Base-by-base conservation (phyloP, 2,113 vertebrate species). In the Thalassarche chlororhynchos region DNA sequence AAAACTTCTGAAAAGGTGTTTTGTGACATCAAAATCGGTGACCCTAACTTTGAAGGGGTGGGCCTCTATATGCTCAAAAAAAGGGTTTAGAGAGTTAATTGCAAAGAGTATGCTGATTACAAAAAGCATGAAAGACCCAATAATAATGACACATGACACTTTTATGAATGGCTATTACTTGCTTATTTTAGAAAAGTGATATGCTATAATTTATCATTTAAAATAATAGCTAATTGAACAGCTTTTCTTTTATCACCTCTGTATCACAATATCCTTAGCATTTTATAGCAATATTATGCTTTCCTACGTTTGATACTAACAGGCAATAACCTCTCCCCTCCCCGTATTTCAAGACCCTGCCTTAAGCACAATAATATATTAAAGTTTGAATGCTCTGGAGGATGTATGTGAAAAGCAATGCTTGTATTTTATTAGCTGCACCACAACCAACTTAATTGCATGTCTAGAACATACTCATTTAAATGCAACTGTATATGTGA, bases 191-290 rank as follows among this genome's bases (percentile, higher is more conserved):
- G 62, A 46, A 57, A 12, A 64, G 38, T 75, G 78, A 62, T 69
- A 68, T 60, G 29, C 51, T 84, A 93, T 34, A 81, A 88, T 51
- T 61, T 76, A 44, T 14, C 17, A 74, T 89, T 92, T 74, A 93
- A 97, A 97, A 87, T 85, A 91, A 95, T 25, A 93, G 70, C 46
- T 92, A 97, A 96, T 82, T 81, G 44, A 97, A 96, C 75, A 84
- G 65, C 64, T 97, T 95, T 97, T 77, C 86, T 94, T 96, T 95
- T 84, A 80, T 88, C 66, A 76, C 9, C 4, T 84, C 80, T 64
- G 34, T 89, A 87, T 96, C 77, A 94, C 97, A 91, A 87, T 66
- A 89, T 28, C 61, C 92, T 75, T 88, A 81, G 83, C n/a, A n/a
- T 86, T 70, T 79, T 87, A 97, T 26, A 89, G 90, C 19, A 76